A percentile compares a stretch with the other conserved stretches of the same genome.
Evolutionary conservation across 1,140 invertebrate genomes (phyloP).

Genomic region (Trichoplusia ni): DNA sequence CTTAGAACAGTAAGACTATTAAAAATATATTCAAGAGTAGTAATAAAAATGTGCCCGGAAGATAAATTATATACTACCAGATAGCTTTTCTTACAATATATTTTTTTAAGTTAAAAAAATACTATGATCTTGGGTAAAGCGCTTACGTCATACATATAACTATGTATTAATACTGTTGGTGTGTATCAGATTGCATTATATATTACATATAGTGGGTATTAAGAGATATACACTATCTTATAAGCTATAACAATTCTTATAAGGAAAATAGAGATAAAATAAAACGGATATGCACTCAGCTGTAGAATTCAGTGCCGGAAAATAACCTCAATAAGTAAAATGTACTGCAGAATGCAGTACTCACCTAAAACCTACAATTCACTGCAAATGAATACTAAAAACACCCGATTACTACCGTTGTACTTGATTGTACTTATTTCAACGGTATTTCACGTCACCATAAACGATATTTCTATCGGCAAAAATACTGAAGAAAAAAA

Average conservation of each 20-base stretch:
- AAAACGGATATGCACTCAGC: too few relatives aligned
- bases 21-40: constrained; percentile 19
- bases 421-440: not conserved
- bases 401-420: too few relatives aligned
- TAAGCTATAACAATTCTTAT: not conserved
- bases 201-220: constrained; percentile 16
- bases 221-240: constrained; percentile 1
- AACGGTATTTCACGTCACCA: too few relatives aligned
- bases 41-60: constrained; percentile 28
- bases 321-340: too few relatives aligned
- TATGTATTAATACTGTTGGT: constrained; percentile 32
- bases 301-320: too few relatives aligned
- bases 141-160: constrained; percentile 12
- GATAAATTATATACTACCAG: constrained; percentile 17
- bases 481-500: too few relatives aligned
- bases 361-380: too few relatives aligned
- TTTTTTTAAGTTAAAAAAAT: constrained; percentile 30
- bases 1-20: constrained; percentile 4
- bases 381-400: too few relatives aligned
- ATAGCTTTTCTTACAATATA: constrained; percentile 13
- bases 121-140: constrained; percentile 29
- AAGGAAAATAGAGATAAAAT: too few relatives aligned
- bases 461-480: too few relatives aligned
- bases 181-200: constrained; percentile 12
- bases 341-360: too few relatives aligned